These are phyloP conservation scores for Cephalopholis sonnerati DNA, from an alignment of 2,113 vertebrate genomes.

Conservation along the genomic window DNA sequence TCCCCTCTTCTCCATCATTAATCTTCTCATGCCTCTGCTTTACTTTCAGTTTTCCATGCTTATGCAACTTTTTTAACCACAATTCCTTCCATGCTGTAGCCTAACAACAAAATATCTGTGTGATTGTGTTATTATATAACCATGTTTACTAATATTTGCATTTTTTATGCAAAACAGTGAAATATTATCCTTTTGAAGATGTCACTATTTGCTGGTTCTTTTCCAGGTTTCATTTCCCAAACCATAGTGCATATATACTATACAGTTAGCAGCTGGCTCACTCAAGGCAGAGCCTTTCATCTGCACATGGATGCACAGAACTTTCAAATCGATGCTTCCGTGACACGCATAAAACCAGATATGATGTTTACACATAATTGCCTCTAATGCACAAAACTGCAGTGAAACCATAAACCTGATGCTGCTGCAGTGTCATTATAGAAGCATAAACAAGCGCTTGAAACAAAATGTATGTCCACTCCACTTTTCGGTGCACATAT, in stretches of 20 bases:
- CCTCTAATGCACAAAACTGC: conserved; percentile 17
- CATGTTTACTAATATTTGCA: neutral
- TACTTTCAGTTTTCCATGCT: conserved; percentile 28
- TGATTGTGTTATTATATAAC: conserved; percentile 20
- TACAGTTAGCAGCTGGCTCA: neutral
- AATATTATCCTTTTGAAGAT: neutral
- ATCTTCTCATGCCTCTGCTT: conserved; percentile 41
- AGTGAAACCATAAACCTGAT: neutral
- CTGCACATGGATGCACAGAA: neutral
- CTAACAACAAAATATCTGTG: neutral
- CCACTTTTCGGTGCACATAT: neutral
- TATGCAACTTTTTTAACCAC: conserved; percentile 26
- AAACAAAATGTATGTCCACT: neutral
- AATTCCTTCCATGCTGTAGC: conserved; percentile 26
- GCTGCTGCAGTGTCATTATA: neutral
- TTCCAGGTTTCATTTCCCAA: conserved; percentile 14
- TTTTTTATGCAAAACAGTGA: neutral
- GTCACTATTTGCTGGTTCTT: neutral
- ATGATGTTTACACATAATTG: neutral
- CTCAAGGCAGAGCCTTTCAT: neutral
- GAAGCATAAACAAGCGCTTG: neutral
- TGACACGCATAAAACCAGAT: neutral
- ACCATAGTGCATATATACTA: neutral
- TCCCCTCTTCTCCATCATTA: conserved; percentile 47
- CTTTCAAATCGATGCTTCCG: neutral